Conservation (phyloP, 1,140 invertebrate genomes). For the Gonioctena quinquepunctata region DNA sequence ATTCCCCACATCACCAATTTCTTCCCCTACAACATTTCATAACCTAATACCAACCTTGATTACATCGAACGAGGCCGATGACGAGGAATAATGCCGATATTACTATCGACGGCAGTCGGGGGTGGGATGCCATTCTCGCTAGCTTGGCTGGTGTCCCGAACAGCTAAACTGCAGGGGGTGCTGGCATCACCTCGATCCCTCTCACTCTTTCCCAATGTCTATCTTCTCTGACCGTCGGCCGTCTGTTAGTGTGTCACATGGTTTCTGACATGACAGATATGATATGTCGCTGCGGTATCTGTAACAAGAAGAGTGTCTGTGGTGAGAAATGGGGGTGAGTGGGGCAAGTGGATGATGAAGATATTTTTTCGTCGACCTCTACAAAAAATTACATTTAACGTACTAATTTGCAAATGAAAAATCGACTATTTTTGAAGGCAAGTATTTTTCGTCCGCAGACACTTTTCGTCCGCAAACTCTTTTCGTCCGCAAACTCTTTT, state of each 20-base stretch:
- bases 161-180: constrained; percentile 39
- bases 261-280: constrained; percentile 32
- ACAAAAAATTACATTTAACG: no score
- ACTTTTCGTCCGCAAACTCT: no score
- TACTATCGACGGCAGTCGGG: constrained; percentile 33
- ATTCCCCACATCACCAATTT: background rate
- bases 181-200: constrained; percentile 40
- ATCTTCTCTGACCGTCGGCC: constrained; percentile 18
- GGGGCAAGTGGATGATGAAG: background rate
- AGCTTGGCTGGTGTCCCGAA: constrained; percentile 30
- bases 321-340: background rate
- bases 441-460: no score
- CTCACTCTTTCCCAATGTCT: constrained; percentile 27
- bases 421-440: no score
- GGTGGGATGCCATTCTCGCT: constrained; percentile 42
- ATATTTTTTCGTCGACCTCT: no score
- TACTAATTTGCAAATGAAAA: no score
- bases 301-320: background rate
- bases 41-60: constrained; percentile 44
- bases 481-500: no score
- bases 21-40: background rate
- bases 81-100: constrained; percentile 47
- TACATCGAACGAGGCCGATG: constrained; percentile 35
- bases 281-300: background rate
- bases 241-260: constrained; percentile 42